A percentile compares a stretch with the other conserved stretches of the same genome.
phyloP scores from a whole-genome alignment of 2,113 vertebrate species.

The Nanorana parkeri region DNA sequence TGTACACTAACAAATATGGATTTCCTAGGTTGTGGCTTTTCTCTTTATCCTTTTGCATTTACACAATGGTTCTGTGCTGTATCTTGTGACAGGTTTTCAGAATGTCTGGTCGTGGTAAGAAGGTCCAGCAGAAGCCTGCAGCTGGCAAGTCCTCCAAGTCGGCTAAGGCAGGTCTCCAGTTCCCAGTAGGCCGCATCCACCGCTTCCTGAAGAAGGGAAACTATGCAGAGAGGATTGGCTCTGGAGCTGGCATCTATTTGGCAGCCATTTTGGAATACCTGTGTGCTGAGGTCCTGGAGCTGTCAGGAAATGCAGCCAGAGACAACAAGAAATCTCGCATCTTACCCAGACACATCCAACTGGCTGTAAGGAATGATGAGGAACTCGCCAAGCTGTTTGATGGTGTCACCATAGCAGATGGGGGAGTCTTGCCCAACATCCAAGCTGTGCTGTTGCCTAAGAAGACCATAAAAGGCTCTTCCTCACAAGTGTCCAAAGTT shows the following conservation, averaged over 20 bases:
- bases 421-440: constrained; percentile 75
- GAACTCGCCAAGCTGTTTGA: constrained; percentile 75
- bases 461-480: constrained; percentile 60
- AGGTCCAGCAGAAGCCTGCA: accelerated
- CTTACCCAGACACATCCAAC: constrained; percentile 73
- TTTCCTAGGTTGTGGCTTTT: not conserved
- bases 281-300: constrained; percentile 75
- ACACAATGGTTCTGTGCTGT: too few relatives aligned
- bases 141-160: constrained; percentile 59
- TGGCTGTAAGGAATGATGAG: constrained; percentile 78
- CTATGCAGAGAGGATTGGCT: constrained; percentile 65
- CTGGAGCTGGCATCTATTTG: constrained; percentile 72
- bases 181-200: constrained; percentile 74
- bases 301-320: constrained; percentile 72
- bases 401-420: constrained; percentile 73
- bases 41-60: not conserved
- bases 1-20: too few relatives aligned
- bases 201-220: constrained; percentile 69
- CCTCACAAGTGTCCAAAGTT: constrained; percentile 10
- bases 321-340: constrained; percentile 75
- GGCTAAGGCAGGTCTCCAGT: constrained; percentile 71
- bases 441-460: constrained; percentile 70
- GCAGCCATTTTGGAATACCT: constrained; percentile 77
- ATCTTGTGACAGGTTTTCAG: not conserved
- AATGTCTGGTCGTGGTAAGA: constrained; percentile 79